Conservation (phyloP, 2,888 invertebrate genomes). For the Eupithecia insigniata region DNA sequence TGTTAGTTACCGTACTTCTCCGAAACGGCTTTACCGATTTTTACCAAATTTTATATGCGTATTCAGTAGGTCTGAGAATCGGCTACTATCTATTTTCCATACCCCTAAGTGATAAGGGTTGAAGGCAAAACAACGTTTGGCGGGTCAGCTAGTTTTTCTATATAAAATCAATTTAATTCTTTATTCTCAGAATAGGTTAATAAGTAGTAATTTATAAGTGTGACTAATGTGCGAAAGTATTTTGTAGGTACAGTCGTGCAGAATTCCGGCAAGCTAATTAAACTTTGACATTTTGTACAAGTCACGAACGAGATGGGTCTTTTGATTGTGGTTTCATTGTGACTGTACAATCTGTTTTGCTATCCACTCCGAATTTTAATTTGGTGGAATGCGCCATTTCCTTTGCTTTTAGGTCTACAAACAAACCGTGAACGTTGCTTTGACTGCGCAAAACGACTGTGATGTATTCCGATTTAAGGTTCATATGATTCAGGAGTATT, state of each 20-base stretch:
- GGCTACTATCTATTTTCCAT: too few species aligned
- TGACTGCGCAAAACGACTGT: not conserved
- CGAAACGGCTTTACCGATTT: too few species aligned
- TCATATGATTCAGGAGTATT: not conserved
- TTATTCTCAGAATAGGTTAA: too few species aligned
- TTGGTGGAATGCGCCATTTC: conserved; percentile 9
- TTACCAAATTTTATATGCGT: too few species aligned
- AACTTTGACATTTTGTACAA: conserved; percentile 27
- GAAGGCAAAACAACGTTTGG: too few species aligned
- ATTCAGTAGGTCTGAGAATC: too few species aligned
- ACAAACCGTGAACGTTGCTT: not conserved
- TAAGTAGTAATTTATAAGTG: not conserved
- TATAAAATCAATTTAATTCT: too few species aligned
- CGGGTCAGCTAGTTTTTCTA: too few species aligned
- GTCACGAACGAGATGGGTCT: conserved; percentile 26
- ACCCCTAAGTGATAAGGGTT: too few species aligned
- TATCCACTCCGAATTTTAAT: conserved; percentile 20
- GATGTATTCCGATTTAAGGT: not conserved
- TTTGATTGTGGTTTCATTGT: conserved; percentile 22
- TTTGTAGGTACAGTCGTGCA: conserved; percentile 17
- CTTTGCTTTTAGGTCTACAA: conserved; percentile 4
- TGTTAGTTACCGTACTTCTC: too few species aligned
- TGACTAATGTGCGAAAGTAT: not conserved
- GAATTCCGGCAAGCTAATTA: conserved; percentile 21
- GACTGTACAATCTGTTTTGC: conserved; percentile 19